Evolutionary conservation across 2,888 invertebrate genomes (phyloP).

Genomic region (Synanthedon formicaeformis): DNA sequence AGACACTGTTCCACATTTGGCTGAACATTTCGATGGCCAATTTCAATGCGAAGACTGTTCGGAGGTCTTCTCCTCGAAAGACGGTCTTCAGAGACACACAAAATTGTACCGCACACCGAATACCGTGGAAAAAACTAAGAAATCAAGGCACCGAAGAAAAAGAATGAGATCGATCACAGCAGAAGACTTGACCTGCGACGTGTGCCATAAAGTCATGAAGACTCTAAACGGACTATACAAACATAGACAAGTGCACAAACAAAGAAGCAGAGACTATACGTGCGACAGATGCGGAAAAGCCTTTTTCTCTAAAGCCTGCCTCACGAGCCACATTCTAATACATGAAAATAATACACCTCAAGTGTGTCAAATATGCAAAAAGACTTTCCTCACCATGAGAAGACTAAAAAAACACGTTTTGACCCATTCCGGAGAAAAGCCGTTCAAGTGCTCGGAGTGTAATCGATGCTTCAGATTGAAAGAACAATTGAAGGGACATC

Average conservation of each 20-base stretch:
- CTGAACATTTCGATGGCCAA: background rate
- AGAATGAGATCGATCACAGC: background rate
- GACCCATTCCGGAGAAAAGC: slow-evolving; percentile 1
- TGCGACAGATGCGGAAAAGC: slow-evolving; percentile 9
- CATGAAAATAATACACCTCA: slow-evolving; percentile 4
- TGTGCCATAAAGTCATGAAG: slow-evolving; percentile 4
- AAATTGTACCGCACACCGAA: background rate
- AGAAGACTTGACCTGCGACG: slow-evolving; percentile 7
- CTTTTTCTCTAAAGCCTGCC: slow-evolving; percentile 4
- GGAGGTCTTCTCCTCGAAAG: background rate
- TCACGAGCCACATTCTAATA: background rate
- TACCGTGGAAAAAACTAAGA: background rate
- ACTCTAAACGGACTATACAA: slow-evolving; percentile 7
- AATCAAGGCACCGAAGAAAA: background rate
- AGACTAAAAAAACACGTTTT: slow-evolving; percentile 1
- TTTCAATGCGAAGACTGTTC: slow-evolving; percentile 4
- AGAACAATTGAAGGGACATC: slow-evolving; percentile 73
- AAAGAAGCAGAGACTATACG: slow-evolving; percentile 13
- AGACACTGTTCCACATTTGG: background rate
- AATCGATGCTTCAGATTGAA: slow-evolving; percentile 50
- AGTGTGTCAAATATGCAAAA: slow-evolving; percentile 5
- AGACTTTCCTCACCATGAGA: background rate
- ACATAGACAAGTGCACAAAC: slow-evolving; percentile 64
- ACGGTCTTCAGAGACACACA: background rate
- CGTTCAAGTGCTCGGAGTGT: slow-evolving; percentile 4